phyloP scores from a whole-genome alignment of 2,888 invertebrate species.

The Teleogryllus oceanicus region DNA sequence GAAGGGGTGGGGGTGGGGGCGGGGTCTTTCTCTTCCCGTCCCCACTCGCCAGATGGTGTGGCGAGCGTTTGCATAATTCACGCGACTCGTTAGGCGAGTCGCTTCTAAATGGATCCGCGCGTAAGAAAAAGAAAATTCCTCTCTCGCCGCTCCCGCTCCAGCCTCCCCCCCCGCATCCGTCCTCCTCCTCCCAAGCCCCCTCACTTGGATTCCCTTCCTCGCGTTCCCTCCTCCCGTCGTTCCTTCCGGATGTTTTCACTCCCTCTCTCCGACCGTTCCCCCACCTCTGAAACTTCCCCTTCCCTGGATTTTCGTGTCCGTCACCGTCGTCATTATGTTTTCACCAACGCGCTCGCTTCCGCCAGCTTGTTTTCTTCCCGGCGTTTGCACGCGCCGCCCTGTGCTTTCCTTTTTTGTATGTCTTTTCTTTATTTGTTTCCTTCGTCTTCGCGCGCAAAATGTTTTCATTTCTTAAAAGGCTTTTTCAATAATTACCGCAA shows the following conservation, averaged over 20 bases:
- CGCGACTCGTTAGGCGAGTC: constrained; percentile 2
- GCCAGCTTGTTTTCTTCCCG: no score
- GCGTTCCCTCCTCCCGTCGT: background rate
- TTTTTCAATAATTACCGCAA: constrained; percentile 40
- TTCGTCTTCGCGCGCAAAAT: constrained; percentile 23
- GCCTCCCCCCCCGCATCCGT: background rate
- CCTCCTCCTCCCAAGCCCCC: background rate
- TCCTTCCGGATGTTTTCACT: background rate
- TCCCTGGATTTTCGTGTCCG: no score
- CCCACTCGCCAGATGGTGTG: background rate
- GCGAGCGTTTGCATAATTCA: constrained; percentile 18
- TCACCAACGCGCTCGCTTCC: no score
- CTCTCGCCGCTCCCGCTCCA: background rate
- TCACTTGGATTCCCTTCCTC: no score
- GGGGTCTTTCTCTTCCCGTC: background rate
- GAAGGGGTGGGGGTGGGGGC: background rate
- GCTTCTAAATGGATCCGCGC: background rate
- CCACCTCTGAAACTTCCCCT: no score
- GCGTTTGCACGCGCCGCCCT: background rate
- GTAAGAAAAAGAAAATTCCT: constrained; percentile 18
- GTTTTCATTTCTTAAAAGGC: constrained; percentile 37
- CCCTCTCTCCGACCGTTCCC: no score
- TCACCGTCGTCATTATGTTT: no score
- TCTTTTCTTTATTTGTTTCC: constrained; percentile 20
- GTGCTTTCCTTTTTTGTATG: background rate